Base-by-base conservation (phyloP, 2,797 vertebrate species). In the Tokudaia tokunoshimensis region DNA sequence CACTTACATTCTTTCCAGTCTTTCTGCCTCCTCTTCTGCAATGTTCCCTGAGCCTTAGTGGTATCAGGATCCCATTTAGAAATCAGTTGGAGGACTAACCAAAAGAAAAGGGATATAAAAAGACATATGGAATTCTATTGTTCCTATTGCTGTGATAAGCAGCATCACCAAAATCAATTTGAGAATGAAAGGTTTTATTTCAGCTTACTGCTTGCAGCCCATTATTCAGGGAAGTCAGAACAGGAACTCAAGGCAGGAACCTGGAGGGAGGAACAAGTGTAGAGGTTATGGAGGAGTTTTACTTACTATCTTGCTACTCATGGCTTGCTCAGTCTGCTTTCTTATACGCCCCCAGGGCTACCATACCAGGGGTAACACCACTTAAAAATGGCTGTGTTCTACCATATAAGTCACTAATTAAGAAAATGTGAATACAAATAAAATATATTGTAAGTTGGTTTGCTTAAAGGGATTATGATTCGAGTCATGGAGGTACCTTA, bases 401-500 rank as follows among this genome's bases (percentile, higher is more conserved):
- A 7, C 44, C 20, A 52, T 86, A 67, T 70, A 67, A 52, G 83
- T 22, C 31, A 67, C 29, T 85, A 85, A 67, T 67, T 52, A 24
- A 50, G 31, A 50, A n/a, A 67, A 67, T 52, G 3, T 70, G 76
- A 85, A 81, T 90, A 90, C 15, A 24, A 84, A 81, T 95, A 94
- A 93, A 80, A 93, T 86, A 81, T 59, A 95, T 65, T 87, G 29
- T 11, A 75, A 72, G 44, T 89, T 86, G 24, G 7, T 87, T 72
- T 76, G 29, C 37, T 96, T 90, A 89, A 96, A 95, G 37, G 79
- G 44, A 94, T 92, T 47, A 80, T 55, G 7, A 57, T 57, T 55
- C 57, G n/a, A 37, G 15, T 15, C 55, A n/a, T 37, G n/a, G 15
- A 59, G 9, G 41, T 57, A 74, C 26, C 24, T 41, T 88, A 41